Evolutionary conservation across 2,888 invertebrate species (phyloP), one percentile per base, ranked within the genome.

Genomic region (Drosophila siamana): DNA sequence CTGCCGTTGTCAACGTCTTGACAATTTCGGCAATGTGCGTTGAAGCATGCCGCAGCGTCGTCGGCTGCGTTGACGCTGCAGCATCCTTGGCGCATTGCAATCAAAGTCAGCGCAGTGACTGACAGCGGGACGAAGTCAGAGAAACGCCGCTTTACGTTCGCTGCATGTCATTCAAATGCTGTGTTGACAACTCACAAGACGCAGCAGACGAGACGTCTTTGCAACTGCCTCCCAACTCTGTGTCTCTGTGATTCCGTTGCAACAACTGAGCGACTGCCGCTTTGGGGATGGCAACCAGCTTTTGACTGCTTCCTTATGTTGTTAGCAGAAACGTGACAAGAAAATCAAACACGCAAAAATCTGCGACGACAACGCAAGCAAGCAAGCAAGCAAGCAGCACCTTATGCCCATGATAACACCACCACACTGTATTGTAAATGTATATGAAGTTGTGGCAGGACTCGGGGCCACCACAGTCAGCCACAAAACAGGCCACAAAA

Each of bases 261-360:
- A 52, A 54, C 68, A 61, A 56, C 50, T 46, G 33, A 78, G 47
- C 62, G 79, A 74, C 82, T 71, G 71, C 68, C 69, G 74, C 79
- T 69, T 61, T 65, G 82, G 75, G 76, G 75, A 62, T 77, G 80
- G 41, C 74, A 65, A 80, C 57, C 83, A 88, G 83, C 86, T 80
- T 86, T 78, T 76, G 86, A 75, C 89, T 84, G 84, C 80, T 88
- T 86, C 84, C 89, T 86, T 88, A 88, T 86, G 89, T 88, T 88
- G 89, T 89, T 89, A 89, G 88, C 85, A 75, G 74, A 70, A 80
- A 88, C 90, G 87, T 88, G 87, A 88, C 89, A 89, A 87, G 87
- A 89, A 88, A 88, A 86, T 88, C 87, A 88, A 88, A 87, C 89
- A 83, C 89, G 78, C 76, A 82, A 87, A 85, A 85, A 73, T 82